Conservation (phyloP, 2,113 vertebrate species). For the Cryptomyrus ogoouensis region DNA sequence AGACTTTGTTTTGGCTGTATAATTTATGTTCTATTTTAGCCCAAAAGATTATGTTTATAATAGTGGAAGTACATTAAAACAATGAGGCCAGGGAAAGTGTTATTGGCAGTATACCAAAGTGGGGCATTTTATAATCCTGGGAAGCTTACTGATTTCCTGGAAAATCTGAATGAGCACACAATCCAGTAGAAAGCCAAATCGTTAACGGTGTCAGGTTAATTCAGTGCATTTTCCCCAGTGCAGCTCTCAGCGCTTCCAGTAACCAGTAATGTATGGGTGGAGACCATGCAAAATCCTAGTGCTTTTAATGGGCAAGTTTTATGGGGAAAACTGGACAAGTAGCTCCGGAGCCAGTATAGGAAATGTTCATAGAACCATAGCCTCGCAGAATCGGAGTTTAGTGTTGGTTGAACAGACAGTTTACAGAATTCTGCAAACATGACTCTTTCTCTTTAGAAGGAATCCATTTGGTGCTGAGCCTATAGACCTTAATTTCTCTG, state of each 20-base stretch:
- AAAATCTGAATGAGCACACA: conserved; percentile 17
- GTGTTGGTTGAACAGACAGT: not conserved
- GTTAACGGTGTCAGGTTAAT: not conserved
- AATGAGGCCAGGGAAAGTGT: not conserved
- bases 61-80: not conserved
- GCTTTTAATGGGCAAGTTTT: not conserved
- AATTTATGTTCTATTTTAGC: not conserved
- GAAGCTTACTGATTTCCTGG: conserved; percentile 6
- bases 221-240: not conserved
- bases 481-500: not conserved
- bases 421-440: not conserved
- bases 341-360: not conserved
- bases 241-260: not conserved
- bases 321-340: not conserved
- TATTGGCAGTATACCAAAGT: conserved; percentile 20
- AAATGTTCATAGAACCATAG: not conserved
- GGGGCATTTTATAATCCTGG: conserved; percentile 21
- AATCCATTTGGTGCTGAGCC: not conserved
- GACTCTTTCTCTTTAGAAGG: not conserved
- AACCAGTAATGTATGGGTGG: not conserved
- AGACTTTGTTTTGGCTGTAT: not conserved
- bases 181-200: not conserved
- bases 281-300: not conserved
- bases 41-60: not conserved
- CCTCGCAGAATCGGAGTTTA: not conserved